Percentiles rank a stretch among this genome's conserved stretches.
phyloP scores from a whole-genome alignment of 2,797 vertebrate species.

The Chanos chanos region DNA sequence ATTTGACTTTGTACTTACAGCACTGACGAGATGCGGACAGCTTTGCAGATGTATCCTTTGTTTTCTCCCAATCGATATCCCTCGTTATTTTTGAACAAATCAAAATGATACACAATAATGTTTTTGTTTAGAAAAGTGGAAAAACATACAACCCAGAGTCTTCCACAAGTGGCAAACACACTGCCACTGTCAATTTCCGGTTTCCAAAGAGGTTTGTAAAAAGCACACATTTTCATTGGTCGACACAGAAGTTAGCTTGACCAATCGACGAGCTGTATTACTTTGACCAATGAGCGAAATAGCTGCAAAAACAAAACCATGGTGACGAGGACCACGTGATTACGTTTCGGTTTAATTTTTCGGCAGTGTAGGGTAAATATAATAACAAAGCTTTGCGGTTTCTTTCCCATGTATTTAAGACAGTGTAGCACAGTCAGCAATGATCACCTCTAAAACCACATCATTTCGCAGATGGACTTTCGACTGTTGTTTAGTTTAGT shows the following conservation, averaged over 20 bases:
- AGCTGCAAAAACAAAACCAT: constrained; percentile 64
- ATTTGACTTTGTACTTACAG: neutral
- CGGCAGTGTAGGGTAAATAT: too few species aligned
- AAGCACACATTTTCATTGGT: constrained; percentile 67
- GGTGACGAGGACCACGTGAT: constrained; percentile 60
- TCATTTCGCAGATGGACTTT: too few species aligned
- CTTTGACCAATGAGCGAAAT: constrained; percentile 53
- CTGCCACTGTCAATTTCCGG: constrained; percentile 64
- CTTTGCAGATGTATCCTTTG: too few species aligned
- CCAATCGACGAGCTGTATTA: constrained; percentile 51
- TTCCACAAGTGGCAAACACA: neutral
- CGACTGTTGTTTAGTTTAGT: too few species aligned
- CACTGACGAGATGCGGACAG: neutral
- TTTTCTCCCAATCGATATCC: too few species aligned
- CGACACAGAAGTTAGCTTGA: neutral
- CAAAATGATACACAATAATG: neutral
- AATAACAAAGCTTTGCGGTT: too few species aligned
- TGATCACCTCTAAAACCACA: too few species aligned
- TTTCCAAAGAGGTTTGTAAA: constrained; percentile 64
- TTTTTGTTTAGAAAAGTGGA: neutral
- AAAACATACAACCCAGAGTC: neutral
- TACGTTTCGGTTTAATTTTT: neutral
- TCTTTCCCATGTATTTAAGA: too few species aligned
- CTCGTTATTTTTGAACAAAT: too few species aligned
- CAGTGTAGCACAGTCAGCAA: too few species aligned